Evolutionary conservation across 2,888 invertebrate genomes (phyloP).

Genomic region (Cephus nigrinus): DNA sequence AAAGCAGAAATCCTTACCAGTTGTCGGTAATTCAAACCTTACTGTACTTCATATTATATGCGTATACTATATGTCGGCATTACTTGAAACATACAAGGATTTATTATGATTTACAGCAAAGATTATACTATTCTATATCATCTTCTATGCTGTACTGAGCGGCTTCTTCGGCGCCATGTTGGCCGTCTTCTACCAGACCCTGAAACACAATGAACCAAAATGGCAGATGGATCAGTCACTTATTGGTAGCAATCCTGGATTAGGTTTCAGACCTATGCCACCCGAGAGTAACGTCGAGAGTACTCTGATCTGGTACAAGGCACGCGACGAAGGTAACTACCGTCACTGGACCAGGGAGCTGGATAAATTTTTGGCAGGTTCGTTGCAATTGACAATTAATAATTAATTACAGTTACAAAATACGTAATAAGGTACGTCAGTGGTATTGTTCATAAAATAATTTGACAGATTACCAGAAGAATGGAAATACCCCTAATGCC

Average conservation of each 20-base stretch:
- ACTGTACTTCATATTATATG: too few species aligned
- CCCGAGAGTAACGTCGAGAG: slow-evolving; percentile 92
- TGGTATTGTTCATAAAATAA: too few species aligned
- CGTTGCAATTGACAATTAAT: slow-evolving; percentile 49
- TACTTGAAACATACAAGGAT: too few species aligned
- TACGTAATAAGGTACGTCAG: too few species aligned
- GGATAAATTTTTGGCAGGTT: slow-evolving; percentile 82
- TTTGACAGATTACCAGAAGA: slow-evolving; percentile 60
- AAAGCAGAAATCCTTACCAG: too few species aligned
- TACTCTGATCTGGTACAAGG: slow-evolving; percentile 95
- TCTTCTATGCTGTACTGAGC: slow-evolving; percentile 92
- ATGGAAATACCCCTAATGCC: slow-evolving; percentile 40
- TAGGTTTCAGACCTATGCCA: slow-evolving; percentile 97
- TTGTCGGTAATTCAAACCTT: too few species aligned
- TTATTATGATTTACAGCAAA: slow-evolving; percentile 77
- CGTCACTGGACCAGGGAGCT: slow-evolving; percentile 84
- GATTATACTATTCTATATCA: slow-evolving; percentile 94
- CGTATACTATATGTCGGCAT: too few species aligned
- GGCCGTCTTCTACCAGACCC: slow-evolving; percentile 93
- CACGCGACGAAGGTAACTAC: slow-evolving; percentile 80
- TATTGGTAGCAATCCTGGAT: slow-evolving; percentile 95
- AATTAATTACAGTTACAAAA: background rate
- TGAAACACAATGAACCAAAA: slow-evolving; percentile 86
- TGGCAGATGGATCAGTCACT: slow-evolving; percentile 89
- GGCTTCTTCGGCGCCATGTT: slow-evolving; percentile 96